phyloP scores from a whole-genome alignment of 2,797 vertebrate species.

The Tolypeutes matacus region DNA sequence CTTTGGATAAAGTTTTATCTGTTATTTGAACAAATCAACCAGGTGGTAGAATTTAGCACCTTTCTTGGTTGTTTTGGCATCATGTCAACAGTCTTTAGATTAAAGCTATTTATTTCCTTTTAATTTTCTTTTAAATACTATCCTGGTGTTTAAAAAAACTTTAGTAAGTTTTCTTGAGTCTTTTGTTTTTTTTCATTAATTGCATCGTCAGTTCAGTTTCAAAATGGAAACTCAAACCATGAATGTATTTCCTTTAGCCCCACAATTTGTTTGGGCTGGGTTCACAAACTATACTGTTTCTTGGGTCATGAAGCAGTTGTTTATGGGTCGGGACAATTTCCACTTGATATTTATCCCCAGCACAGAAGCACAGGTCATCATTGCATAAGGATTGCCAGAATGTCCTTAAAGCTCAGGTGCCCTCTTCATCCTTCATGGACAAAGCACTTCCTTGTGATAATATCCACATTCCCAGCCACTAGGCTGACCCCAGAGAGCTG shows the following conservation, averaged over 20 bases:
- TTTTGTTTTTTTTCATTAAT: conserved; percentile 5
- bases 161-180: conserved; percentile 30
- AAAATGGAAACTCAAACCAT: conserved; percentile 28
- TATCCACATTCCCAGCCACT: neutral
- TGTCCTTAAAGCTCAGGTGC: neutral
- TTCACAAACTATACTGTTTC: neutral
- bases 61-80: neutral
- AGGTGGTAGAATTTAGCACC: neutral
- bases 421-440: neutral
- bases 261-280: conserved; percentile 17
- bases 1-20: neutral
- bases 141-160: neutral
- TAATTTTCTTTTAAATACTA: neutral
- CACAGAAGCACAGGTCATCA: neutral
- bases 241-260: neutral
- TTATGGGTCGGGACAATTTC: neutral
- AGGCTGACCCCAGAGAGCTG: conserved; percentile 3
- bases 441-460: neutral
- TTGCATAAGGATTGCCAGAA: neutral
- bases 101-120: neutral
- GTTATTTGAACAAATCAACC: neutral
- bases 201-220: conserved; percentile 24
- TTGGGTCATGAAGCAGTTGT: neutral
- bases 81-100: neutral
- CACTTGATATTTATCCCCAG: conserved; percentile 3